These are phyloP conservation scores for Hypotaenidia okinawae DNA, from an alignment of 2,797 vertebrate species.

Conservation along the genomic window DNA sequence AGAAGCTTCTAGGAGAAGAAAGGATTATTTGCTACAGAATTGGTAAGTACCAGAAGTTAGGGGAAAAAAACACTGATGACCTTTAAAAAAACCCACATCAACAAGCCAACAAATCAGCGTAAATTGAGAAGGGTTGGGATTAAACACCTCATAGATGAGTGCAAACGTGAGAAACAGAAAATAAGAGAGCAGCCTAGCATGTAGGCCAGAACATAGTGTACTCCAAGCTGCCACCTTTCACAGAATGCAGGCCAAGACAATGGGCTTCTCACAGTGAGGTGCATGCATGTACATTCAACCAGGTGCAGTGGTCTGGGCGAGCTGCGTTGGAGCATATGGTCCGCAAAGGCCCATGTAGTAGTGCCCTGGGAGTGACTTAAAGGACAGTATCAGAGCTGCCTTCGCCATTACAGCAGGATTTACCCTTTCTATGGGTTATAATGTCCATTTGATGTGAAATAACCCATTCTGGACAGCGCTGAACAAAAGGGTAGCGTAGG, in stretches of 20 bases:
- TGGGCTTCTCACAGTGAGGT: not conserved
- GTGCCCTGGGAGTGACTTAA: fast-evolving
- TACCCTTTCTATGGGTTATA: not conserved
- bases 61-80: fast-evolving
- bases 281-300: fast-evolving
- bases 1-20: not conserved
- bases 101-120: not conserved
- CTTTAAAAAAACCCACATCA: not conserved
- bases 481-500: not conserved
- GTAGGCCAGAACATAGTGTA: not conserved
- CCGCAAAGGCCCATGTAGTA: not conserved
- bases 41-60: not conserved
- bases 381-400: not conserved
- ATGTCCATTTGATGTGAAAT: not conserved
- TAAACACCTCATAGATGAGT: not conserved
- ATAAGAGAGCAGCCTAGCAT: too few species aligned
- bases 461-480: not conserved
- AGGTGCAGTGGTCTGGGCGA: not conserved
- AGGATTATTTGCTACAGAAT: not conserved
- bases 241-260: not conserved
- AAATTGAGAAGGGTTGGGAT: not conserved
- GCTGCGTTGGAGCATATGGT: not conserved
- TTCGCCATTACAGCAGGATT: not conserved
- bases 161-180: not conserved
- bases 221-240: not conserved